Base-by-base conservation (phyloP, 2,113 vertebrate species). In the Entelurus aequoreus region DNA sequence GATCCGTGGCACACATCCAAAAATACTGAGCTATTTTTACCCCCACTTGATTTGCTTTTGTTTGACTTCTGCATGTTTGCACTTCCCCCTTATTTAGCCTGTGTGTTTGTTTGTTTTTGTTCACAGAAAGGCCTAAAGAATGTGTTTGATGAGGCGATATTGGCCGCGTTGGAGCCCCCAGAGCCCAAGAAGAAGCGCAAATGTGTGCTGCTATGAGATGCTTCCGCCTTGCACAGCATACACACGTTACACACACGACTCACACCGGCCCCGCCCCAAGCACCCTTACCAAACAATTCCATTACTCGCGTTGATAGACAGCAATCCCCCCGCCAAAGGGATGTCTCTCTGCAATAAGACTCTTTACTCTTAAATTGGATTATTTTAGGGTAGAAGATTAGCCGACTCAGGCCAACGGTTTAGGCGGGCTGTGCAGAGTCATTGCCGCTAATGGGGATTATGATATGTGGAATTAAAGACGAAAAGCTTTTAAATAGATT, bases 151-250 rank as follows among this genome's bases (percentile, higher is more conserved):
- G 90, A 92, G 84, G 97, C 97, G 88, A 99, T 99, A 94, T 87
- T 98, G 94, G 97, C 97, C 80, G 97, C 97, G 88, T 77, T 99
- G 95, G 97, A 99, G 88, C 97, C 97, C 65, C 97, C 97, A 74
- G 96, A 98, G 92, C 96, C 97, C 90, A 98, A 98, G 95, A 99
- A 98, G 95, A 98, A 94, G 86, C 95, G 93, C 91, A 95, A 94
- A 93, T 99, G 97, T 88, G 92, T 95, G 89, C 94, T 99, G 93
- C 94, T 99, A 94, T 99, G 95, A 98, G 89, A 89, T 6, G 86
- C 86, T 88, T 80, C 90, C 54, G 15, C 69, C 62, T 47, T 76
- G 37, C 60, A 63, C 49, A 69, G 48, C 68, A 40, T 38, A 72
- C 59, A 64, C 28, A 28, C 28, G 28, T 28, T 37, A 59, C 47